Base-by-base conservation (phyloP, 2,888 invertebrate genomes). In the Leucoma salicis region DNA sequence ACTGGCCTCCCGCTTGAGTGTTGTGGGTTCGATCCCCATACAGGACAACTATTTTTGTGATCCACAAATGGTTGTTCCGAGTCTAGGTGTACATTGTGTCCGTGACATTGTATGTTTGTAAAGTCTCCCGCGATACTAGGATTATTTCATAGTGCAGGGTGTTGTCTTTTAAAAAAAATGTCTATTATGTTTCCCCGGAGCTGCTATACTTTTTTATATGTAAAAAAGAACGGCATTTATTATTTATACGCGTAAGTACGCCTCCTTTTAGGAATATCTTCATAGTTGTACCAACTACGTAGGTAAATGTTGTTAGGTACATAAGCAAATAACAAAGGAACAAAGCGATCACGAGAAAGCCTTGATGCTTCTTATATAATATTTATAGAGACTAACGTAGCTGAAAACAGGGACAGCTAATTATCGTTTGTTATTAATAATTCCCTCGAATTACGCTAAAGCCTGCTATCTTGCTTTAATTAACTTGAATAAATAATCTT, bases 381-480 rank as follows among this genome's bases (percentile, higher is more conserved):
- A 70, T 70, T 60, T 55, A 68, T 46, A 42, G 27, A 43, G 48
- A 31, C 49, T 58, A 60, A 65, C 60, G 57, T 60, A 53, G 36
- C 43, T 31, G 47, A 60, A 65, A 57, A 63, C 60, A 66, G 63
- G 57, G 53, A 53, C 52, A 46, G 39, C 33, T 57, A 64, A 66
- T 69, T 69, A 65, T 63, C 59, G 52, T 11, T 47, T 28, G 49
- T 46, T 47, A 68, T 70, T 63, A 70, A 69, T 69, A 69, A 69
- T 69, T 69, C 63, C 42, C 42, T 42, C 49, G 51, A 59, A 63
- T 66, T 53, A 45, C 35, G 53, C 54, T 49, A 48, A 46, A 53
- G 42, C 41, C 37, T 35, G 29, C 42, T 52, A 56, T 57, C 39
- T 56, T 4, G 40, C 39, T 55, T 56, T 51, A 60, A 63, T 63